Conservation (phyloP, 2,113 vertebrate genomes). For the Tetrao urogallus region DNA sequence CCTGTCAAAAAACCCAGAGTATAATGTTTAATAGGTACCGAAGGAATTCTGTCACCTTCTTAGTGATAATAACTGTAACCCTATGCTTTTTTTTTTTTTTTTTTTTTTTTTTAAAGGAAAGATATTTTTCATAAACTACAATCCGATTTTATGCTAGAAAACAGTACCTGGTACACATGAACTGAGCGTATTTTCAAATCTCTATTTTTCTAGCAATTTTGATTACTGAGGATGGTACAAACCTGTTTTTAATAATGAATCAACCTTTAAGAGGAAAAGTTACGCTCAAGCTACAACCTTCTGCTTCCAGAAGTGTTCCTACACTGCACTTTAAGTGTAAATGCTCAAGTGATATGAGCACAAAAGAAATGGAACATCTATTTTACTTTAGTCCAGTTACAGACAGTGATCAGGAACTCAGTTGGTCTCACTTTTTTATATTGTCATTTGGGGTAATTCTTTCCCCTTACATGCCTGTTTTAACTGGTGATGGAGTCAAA, state of each 20-base stretch:
- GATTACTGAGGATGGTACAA: conserved; percentile 60
- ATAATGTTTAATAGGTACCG: conserved; percentile 65
- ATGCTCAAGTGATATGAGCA: background rate
- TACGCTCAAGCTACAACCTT: conserved; percentile 23
- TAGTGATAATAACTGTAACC: conserved; percentile 48
- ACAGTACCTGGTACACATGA: conserved; percentile 71
- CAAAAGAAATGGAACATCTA: background rate
- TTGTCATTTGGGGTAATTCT: background rate
- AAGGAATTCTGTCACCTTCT: conserved; percentile 39
- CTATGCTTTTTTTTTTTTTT: conserved; percentile 49
- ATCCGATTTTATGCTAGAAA: conserved; percentile 69
- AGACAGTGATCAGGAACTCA: background rate
- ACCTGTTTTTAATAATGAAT: conserved; percentile 67
- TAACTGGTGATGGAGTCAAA: background rate
- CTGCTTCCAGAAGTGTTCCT: conserved; percentile 45
- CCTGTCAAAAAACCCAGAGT: conserved; percentile 91
- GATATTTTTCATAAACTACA: conserved; percentile 79
- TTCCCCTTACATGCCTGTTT: background rate
- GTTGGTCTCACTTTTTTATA: background rate
- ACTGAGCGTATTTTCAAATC: conserved; percentile 76
- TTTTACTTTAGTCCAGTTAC: background rate
- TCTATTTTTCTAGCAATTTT: conserved; percentile 74
- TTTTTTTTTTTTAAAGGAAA: conserved; percentile 66
- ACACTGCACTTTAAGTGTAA: conserved; percentile 50
- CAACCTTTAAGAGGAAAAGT: conserved; percentile 46